Conservation (phyloP, 2,888 invertebrate genomes). For the Caenorhabditis sinica region DNA sequence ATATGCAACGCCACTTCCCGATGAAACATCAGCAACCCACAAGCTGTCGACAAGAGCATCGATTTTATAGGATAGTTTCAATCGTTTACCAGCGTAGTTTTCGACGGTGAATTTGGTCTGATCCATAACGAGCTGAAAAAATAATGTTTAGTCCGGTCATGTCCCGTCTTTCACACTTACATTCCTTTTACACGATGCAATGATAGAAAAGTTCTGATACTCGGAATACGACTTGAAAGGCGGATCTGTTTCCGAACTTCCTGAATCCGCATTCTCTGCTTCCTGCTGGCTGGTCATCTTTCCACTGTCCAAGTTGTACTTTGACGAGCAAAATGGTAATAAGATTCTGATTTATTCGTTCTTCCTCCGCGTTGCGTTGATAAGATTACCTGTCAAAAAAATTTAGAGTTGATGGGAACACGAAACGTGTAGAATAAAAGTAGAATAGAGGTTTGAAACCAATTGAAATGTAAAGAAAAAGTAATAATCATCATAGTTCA, state of each 20-base stretch:
- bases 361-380: too few relatives aligned
- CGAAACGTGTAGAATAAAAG: too few relatives aligned
- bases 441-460: too few relatives aligned
- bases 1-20: background rate
- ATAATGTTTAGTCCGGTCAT: background rate
- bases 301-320: background rate
- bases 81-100: background rate
- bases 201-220: background rate
- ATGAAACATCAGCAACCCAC: background rate
- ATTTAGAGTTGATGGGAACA: too few relatives aligned
- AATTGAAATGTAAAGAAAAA: too few relatives aligned
- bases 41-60: background rate
- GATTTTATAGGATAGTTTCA: background rate
- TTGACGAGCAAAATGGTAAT: background rate
- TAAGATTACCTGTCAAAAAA: too few relatives aligned
- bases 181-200: background rate
- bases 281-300: too few relatives aligned
- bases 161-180: background rate
- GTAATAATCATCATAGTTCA: too few relatives aligned
- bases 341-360: too few relatives aligned
- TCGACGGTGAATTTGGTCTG: background rate
- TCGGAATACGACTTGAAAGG: background rate
- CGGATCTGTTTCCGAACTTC: too few relatives aligned
- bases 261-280: too few relatives aligned
- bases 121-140: background rate